phyloP scores from a whole-genome alignment of 2,113 vertebrate species.

The Numida meleagris region DNA sequence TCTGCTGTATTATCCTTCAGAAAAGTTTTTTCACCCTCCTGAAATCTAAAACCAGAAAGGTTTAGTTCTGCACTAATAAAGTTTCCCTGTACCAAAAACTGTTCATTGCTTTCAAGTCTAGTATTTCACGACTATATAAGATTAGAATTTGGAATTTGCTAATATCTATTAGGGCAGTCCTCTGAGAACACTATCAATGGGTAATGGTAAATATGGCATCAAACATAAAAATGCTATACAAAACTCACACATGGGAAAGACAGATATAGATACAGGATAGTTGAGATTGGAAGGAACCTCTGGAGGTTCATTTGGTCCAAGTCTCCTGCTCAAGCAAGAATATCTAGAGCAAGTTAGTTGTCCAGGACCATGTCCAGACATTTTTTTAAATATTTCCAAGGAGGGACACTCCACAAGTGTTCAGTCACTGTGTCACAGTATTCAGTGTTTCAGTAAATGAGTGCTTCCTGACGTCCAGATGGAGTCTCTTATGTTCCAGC shows the following conservation, averaged over 20 bases:
- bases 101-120: neutral
- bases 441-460: neutral
- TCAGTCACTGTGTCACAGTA: too few relatives aligned
- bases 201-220: neutral
- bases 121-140: neutral
- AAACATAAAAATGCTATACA: neutral
- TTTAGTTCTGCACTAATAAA: neutral
- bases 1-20: neutral
- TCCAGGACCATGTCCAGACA: neutral
- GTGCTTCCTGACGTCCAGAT: neutral
- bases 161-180: neutral
- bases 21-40: neutral
- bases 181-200: neutral
- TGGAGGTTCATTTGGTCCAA: neutral
- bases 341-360: neutral
- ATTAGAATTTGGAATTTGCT: neutral
- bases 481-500: neutral
- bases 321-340: fast-evolving
- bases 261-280: neutral
- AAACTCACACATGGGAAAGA: neutral
- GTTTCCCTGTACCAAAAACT: neutral
- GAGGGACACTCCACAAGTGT: neutral
- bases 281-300: neutral
- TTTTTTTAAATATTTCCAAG: neutral
- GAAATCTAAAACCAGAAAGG: neutral